Evolutionary conservation across 2,113 vertebrate genomes (phyloP).

Genomic region (Eulacestoma nigropectus): DNA sequence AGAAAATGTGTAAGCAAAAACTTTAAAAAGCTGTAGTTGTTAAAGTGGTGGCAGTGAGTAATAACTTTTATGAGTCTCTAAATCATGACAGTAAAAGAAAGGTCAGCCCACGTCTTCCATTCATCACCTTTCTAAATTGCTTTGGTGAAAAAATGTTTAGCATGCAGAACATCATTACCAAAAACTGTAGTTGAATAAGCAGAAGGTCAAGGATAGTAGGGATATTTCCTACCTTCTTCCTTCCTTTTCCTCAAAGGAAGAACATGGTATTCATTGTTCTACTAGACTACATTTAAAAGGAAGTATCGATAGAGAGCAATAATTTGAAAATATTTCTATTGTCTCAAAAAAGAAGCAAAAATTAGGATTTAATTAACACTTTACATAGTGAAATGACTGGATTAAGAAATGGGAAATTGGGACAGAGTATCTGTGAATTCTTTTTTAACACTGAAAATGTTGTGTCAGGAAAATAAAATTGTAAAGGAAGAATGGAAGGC

Average conservation of each 20-base stretch:
- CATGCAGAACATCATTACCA: neutral
- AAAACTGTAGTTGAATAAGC: neutral
- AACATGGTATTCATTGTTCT: neutral
- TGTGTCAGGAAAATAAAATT: neutral
- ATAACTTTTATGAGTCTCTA: neutral
- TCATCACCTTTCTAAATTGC: neutral
- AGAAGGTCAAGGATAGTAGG: neutral
- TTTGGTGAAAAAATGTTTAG: neutral
- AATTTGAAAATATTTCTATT: neutral
- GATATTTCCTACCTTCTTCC: neutral
- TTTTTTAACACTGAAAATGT: neutral
- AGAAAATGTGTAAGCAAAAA: neutral
- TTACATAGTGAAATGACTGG: neutral
- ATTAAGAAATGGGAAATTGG: neutral
- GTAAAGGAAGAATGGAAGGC: neutral
- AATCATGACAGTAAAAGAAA: neutral
- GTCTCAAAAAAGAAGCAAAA: neutral
- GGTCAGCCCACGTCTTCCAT: neutral
- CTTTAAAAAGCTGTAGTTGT: neutral
- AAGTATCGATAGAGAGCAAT: neutral
- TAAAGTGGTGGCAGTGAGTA: neutral
- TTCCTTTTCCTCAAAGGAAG: neutral
- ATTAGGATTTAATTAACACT: neutral
- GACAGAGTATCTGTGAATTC: neutral
- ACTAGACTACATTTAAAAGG: neutral